Evolutionary conservation across 2,888 invertebrate genomes (phyloP).

Genomic region (Phytoseiulus persimilis): DNA sequence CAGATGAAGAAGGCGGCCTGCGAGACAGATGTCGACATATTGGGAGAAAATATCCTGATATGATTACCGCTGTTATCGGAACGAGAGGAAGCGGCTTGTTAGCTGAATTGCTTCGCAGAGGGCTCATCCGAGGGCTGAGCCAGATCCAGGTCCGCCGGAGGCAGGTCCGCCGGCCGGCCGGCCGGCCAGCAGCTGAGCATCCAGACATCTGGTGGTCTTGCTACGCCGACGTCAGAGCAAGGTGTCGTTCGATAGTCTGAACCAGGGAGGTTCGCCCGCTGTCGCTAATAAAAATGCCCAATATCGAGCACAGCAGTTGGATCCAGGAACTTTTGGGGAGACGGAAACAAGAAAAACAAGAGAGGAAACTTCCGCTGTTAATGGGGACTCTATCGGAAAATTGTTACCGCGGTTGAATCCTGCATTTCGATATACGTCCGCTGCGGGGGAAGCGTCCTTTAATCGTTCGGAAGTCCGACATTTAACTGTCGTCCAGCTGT

Average conservation of each 20-base stretch:
- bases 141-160: too few species aligned
- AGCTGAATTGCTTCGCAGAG: too few species aligned
- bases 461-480: not conserved
- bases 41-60: too few species aligned
- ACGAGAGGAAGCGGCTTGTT: too few species aligned
- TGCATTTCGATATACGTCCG: not conserved
- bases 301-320: not conserved
- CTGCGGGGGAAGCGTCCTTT: not conserved
- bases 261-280: not conserved
- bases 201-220: not conserved
- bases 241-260: not conserved
- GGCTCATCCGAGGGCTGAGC: too few species aligned
- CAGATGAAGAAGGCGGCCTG: too few species aligned
- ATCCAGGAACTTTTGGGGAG: not conserved
- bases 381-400: not conserved
- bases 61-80: too few species aligned
- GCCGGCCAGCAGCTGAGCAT: not conserved
- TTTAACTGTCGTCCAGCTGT: not conserved
- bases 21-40: too few species aligned
- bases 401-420: not conserved
- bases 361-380: not conserved
- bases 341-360: not conserved
- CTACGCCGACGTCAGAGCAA: not conserved
- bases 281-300: not conserved
- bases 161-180: not conserved